Evolutionary conservation across 2,797 vertebrate species (phyloP).

Genomic region (Ctenochaetus hawaiiensis): DNA sequence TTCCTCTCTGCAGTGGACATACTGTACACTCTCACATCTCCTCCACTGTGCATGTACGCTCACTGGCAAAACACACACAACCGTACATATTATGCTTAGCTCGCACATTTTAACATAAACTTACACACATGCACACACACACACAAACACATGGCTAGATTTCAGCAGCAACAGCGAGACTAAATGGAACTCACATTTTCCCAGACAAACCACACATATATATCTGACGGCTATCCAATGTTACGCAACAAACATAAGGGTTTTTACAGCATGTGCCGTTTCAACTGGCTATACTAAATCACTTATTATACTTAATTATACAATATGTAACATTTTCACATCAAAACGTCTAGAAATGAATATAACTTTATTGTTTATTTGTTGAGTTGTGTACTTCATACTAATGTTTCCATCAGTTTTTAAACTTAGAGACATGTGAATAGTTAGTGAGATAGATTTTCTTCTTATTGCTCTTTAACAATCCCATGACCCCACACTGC

Average conservation of each 20-base stretch:
- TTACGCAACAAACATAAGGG: conserved; percentile 26
- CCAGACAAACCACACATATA: conserved; percentile 27
- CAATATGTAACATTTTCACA: conserved; percentile 3
- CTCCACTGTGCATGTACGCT: background rate
- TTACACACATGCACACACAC: background rate
- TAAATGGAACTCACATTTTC: conserved; percentile 40
- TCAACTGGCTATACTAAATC: conserved; percentile 31
- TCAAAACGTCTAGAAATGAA: too few relatives aligned
- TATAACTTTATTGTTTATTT: too few relatives aligned
- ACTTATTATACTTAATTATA: conserved; percentile 11
- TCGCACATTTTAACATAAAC: conserved; percentile 26
- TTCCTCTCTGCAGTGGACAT: conserved; percentile 5
- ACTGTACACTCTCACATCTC: background rate
- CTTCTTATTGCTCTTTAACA: too few relatives aligned
- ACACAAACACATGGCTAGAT: conserved; percentile 21
- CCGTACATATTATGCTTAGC: conserved; percentile 3
- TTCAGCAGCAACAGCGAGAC: conserved; percentile 5
- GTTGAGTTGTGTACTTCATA: too few relatives aligned
- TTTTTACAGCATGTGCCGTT: conserved; percentile 42
- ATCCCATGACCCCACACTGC: too few relatives aligned
- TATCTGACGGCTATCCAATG: conserved; percentile 37
- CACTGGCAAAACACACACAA: conserved; percentile 5
- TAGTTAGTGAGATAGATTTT: too few relatives aligned
- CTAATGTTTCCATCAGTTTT: too few relatives aligned
- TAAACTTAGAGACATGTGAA: too few relatives aligned